Base-by-base conservation (phyloP, 2,888 invertebrate species). In the Parnassius mnemosyne region DNA sequence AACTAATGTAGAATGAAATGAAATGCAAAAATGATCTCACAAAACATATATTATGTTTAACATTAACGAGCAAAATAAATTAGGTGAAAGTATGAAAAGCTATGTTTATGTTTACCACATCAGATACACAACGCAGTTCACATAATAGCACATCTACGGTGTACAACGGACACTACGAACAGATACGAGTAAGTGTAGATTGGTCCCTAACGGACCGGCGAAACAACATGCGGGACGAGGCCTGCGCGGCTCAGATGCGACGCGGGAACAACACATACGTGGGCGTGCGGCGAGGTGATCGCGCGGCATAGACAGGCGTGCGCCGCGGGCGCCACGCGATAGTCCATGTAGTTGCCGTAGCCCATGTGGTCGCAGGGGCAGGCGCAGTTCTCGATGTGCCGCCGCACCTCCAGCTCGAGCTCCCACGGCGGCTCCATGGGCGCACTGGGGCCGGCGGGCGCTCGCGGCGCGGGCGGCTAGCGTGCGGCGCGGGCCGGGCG, bases 281-380 rank as follows among this genome's bases (percentile, higher is more conserved):
- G 90, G 79, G 90, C 90, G 85, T 89, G 90, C 78, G 90, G 90
- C 74, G 89, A 89, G 77, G 89, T 89, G 85, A 90, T 85, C 73
- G 90, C 90, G 80, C 90, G 89, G 81, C 90, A 90, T 72, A 89
- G 80, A 79, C 90, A 90, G 79, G 87, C 88, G 80, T 89, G 89
- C 72, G 87, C 87, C 70, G 83, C 84, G 76, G 89, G 86, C 75
- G 88, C 85, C 87, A 96, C 95, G 94, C 96, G 96, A 92, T 96
- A 97, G 92, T 96, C 96, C 94, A 96, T 95, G 86, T 95, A 96
- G 92, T 97, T 97, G 77, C 97, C 97, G 92, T 96, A 97, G 83
- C 97, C 97, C 95, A 97, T 96, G 93, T 97, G 97, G 93, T 97
- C 96, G 93, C 97, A 97, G 78, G 96, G 95, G 92, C 97, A 97